Evolutionary conservation across 2,113 vertebrate species (phyloP).

Genomic region (Morone saxatilis): DNA sequence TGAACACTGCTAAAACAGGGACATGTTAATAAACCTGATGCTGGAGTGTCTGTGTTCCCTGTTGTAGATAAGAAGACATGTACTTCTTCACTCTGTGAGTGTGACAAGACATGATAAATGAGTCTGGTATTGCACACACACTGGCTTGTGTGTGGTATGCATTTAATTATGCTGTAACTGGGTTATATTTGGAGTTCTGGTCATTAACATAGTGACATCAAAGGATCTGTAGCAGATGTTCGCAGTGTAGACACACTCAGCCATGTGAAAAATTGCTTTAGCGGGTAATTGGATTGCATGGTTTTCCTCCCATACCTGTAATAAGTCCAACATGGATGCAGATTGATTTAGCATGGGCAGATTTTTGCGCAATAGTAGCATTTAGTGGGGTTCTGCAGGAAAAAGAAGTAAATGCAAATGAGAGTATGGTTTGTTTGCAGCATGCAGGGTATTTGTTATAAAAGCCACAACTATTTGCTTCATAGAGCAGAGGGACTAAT

Average conservation of each 20-base stretch:
- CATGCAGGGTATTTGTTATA: background rate
- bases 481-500: constrained; percentile 44
- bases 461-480: constrained; percentile 13
- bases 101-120: constrained; percentile 28
- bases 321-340: background rate
- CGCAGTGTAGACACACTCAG: background rate
- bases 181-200: constrained; percentile 24
- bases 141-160: background rate
- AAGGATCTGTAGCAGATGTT: constrained; percentile 32
- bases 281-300: background rate
- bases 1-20: background rate
- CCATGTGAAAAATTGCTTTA: background rate
- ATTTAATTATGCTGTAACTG: constrained; percentile 29
- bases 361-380: background rate
- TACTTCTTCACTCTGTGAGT: background rate
- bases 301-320: background rate
- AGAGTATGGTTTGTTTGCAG: constrained; percentile 8
- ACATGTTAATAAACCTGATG: background rate
- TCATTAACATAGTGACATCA: constrained; percentile 45
- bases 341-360: background rate
- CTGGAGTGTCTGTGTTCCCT: background rate
- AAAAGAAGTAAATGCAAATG: background rate
- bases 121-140: constrained; percentile 20
- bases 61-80: background rate
- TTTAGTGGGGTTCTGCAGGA: background rate